A percentile compares a stretch with the other conserved stretches of the same genome.
phyloP scores from a whole-genome alignment of 2,888 invertebrate species.

The Eupeodes luniger region DNA sequence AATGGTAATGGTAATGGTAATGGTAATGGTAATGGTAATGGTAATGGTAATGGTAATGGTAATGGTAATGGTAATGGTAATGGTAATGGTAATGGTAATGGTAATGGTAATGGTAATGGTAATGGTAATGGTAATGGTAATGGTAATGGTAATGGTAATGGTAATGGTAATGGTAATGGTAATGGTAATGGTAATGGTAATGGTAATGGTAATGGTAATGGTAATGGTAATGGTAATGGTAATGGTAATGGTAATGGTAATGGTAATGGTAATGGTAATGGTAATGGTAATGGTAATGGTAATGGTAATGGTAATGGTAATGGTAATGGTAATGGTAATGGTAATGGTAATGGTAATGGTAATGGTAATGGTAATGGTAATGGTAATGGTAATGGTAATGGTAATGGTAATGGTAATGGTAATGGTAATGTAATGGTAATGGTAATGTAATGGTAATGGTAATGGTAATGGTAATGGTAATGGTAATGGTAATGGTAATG shows the following conservation, averaged over 20 bases:
- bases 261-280: slow-evolving; percentile 14
- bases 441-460: slow-evolving; percentile 15
- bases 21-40: slow-evolving; percentile 1
- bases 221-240: slow-evolving; percentile 19
- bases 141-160: slow-evolving; percentile 24
- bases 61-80: slow-evolving; percentile 1
- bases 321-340: neutral
- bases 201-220: slow-evolving; percentile 24
- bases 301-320: neutral
- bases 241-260: slow-evolving; percentile 18
- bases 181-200: slow-evolving; percentile 24
- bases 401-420: no score
- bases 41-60: neutral
- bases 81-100: slow-evolving; percentile 12
- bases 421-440: no score
- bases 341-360: neutral
- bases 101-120: slow-evolving; percentile 13
- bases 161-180: slow-evolving; percentile 19
- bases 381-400: neutral
- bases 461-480: slow-evolving; percentile 21
- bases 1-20: slow-evolving; percentile 1
- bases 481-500: slow-evolving; percentile 17
- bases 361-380: neutral
- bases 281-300: neutral
- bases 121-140: slow-evolving; percentile 24